These are phyloP conservation scores for Atlantisia rogersi DNA, from an alignment of 2,113 vertebrate genomes.

Conservation along the genomic window DNA sequence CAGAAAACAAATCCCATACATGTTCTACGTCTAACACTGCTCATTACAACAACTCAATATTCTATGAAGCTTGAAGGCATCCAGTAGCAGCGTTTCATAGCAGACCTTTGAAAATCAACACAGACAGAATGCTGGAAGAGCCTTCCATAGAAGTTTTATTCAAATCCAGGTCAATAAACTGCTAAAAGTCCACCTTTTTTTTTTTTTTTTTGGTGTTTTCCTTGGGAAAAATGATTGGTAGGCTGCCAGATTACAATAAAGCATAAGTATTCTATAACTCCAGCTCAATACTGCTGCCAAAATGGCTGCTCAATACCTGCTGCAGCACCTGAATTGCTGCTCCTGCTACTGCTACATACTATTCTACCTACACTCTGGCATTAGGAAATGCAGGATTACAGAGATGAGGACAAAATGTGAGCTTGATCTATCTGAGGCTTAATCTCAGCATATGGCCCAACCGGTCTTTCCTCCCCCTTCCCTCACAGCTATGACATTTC, in stretches of 20 bases:
- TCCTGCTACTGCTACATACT: neutral
- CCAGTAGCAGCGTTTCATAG: constrained; percentile 15
- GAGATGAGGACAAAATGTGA: neutral
- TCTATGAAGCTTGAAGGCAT: constrained; percentile 21
- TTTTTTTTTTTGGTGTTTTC: neutral
- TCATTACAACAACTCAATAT: neutral
- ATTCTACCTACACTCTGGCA: neutral
- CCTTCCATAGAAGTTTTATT: constrained; percentile 18
- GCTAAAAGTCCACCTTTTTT: neutral
- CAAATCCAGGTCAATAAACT: neutral
- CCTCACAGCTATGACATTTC: neutral
- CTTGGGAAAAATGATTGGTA: neutral
- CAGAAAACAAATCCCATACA: constrained; percentile 25
- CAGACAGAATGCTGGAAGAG: neutral
- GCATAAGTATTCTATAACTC: neutral
- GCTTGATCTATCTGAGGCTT: too few relatives aligned
- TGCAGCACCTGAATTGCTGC: neutral
- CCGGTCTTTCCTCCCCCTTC: neutral
- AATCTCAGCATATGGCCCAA: neutral
- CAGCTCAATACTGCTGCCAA: neutral
- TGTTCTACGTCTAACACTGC: neutral
- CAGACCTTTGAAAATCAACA: constrained; percentile 27
- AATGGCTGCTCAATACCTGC: neutral
- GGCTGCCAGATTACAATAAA: neutral
- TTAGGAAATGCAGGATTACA: neutral